Conservation (phyloP, 2,888 invertebrate species). For the Nasonovia ribisnigri region DNA sequence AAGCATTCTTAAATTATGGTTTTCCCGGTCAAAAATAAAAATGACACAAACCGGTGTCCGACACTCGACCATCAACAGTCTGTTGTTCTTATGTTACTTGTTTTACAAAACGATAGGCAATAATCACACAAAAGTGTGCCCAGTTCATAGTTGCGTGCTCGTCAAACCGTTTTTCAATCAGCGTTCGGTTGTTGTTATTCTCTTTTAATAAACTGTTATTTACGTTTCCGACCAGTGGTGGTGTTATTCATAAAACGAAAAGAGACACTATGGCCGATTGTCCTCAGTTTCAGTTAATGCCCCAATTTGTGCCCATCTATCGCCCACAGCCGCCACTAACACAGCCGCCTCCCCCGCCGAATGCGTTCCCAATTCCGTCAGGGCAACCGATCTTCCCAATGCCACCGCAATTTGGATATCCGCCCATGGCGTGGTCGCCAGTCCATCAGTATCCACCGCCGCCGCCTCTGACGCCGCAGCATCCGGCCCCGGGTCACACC, state of each 20-base stretch:
- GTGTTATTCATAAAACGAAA: not conserved
- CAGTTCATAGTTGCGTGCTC: not conserved
- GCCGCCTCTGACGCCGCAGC: not conserved
- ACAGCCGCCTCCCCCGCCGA: not conserved
- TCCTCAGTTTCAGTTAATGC: slow-evolving; percentile 29
- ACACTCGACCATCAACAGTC: not conserved
- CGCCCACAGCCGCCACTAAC: not conserved
- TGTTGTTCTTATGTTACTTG: not conserved
- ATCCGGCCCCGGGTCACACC: not conserved
- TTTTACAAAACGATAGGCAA: not conserved
- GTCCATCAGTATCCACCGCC: not conserved
- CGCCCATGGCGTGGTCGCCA: slow-evolving; percentile 44
- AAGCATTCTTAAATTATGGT: not conserved
- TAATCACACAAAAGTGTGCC: not conserved
- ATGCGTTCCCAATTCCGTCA: not conserved
- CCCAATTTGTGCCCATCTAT: slow-evolving; percentile 35
- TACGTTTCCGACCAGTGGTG: not conserved
- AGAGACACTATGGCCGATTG: slow-evolving; percentile 21
- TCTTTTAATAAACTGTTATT: not conserved
- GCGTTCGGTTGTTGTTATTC: not conserved
- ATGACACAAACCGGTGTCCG: not conserved
- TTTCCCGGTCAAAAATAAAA: slow-evolving; percentile 59
- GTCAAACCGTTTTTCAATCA: not conserved
- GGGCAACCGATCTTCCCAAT: slow-evolving; percentile 32
- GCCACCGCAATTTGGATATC: slow-evolving; percentile 39